Conservation (phyloP, 2,113 vertebrate genomes). For the Lamprologus tigripictilis region DNA sequence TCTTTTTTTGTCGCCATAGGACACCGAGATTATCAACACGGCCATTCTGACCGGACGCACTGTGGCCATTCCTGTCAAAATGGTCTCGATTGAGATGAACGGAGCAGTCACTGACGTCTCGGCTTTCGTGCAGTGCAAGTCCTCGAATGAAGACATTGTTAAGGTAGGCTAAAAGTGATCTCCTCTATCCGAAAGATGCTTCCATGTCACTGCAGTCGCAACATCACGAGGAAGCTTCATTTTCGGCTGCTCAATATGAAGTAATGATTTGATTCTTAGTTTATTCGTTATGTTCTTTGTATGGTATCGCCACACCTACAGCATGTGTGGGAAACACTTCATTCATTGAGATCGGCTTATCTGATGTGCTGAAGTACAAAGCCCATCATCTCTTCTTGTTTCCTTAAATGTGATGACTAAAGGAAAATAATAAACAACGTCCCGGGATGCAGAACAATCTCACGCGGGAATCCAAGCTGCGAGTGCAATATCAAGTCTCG, state of each 20-base stretch:
- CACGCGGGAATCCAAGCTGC: background rate
- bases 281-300: background rate
- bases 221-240: conserved; percentile 30
- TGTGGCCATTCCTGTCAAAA: conserved; percentile 93
- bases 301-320: background rate
- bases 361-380: background rate
- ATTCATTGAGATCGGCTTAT: background rate
- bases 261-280: conserved; percentile 1
- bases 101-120: conserved; percentile 84
- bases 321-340: background rate
- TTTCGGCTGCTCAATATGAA: background rate
- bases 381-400: background rate
- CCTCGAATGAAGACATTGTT: conserved; percentile 92
- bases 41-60: conserved; percentile 93
- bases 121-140: conserved; percentile 84
- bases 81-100: conserved; percentile 91
- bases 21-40: conserved; percentile 97
- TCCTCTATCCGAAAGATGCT: background rate
- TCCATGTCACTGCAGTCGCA: background rate
- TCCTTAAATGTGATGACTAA: background rate
- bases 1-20: conserved; percentile 61
- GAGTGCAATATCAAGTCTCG: background rate
- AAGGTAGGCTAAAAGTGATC: conserved; percentile 76
- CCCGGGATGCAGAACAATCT: conserved; percentile 1
- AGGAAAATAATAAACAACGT: background rate